A percentile compares a stretch with the other conserved stretches of the same genome.
These are phyloP conservation scores for Cardiocondyla obscurior DNA, from an alignment of 1,140 invertebrate species.

Conservation along the genomic window DNA sequence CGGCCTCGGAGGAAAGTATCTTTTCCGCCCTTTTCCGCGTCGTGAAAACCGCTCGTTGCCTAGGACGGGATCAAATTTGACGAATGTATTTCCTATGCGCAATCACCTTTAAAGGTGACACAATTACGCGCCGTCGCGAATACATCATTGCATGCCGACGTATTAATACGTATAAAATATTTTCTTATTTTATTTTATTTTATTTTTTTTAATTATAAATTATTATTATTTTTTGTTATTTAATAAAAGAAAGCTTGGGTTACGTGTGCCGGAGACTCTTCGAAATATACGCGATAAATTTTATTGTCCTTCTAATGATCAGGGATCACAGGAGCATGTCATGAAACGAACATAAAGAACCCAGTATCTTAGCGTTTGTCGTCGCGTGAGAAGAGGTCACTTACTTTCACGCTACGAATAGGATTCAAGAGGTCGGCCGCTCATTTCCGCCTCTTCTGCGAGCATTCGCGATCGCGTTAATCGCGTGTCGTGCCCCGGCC, in stretches of 20 bases:
- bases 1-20: slow-evolving; percentile 41
- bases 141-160: neutral
- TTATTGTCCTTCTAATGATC: neutral
- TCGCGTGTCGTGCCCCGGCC: slow-evolving; percentile 18
- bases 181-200: no score
- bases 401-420: slow-evolving; percentile 2
- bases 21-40: slow-evolving; percentile 46
- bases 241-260: neutral
- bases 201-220: neutral
- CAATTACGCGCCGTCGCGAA: neutral
- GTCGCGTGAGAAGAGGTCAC: slow-evolving; percentile 25
- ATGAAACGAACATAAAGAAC: slow-evolving; percentile 12
- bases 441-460: slow-evolving; percentile 33
- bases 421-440: neutral
- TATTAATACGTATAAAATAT: no score
- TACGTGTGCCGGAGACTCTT: neutral
- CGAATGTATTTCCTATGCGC: slow-evolving; percentile 30
- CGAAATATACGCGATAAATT: neutral
- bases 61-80: slow-evolving; percentile 30
- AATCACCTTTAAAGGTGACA: neutral
- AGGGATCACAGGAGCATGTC: neutral
- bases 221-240: neutral
- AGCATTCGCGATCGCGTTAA: slow-evolving; percentile 25
- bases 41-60: slow-evolving; percentile 26
- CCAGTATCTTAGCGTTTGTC: neutral